Percentiles rank a stretch among this genome's conserved stretches.
Evolutionary conservation across 2,797 vertebrate species (phyloP).

Genomic region (Notoglanidium macrostoma): DNA sequence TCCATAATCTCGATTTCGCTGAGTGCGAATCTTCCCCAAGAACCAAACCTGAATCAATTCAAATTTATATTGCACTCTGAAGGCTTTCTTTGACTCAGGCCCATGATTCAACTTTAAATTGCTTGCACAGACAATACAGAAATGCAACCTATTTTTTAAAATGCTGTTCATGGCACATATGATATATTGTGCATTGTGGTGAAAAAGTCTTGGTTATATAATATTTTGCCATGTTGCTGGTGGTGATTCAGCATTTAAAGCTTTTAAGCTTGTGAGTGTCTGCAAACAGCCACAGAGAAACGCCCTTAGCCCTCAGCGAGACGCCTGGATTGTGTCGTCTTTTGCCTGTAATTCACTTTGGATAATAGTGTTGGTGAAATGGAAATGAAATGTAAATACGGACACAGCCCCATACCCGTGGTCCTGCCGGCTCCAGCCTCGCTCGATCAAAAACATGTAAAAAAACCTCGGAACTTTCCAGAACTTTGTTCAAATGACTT

Average conservation of each 20-base stretch:
- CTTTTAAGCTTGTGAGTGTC: neutral
- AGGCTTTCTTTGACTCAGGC: neutral
- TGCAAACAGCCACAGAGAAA: neutral
- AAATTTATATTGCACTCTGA: neutral
- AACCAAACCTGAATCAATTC: too few relatives aligned
- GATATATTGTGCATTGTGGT: neutral
- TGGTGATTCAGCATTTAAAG: too few relatives aligned
- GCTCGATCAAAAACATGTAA: neutral
- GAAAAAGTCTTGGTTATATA: neutral
- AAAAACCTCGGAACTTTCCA: neutral
- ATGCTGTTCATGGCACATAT: neutral
- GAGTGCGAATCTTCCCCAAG: neutral
- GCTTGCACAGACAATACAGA: neutral
- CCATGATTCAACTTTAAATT: neutral
- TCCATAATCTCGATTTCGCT: neutral
- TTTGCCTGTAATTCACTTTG: conserved; percentile 5
- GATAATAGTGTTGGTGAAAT: conserved; percentile 5
- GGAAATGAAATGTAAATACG: conserved; percentile 12
- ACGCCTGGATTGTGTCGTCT: neutral
- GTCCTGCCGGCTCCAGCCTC: neutral
- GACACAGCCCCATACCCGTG: neutral
- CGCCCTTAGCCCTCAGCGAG: neutral
- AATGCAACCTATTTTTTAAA: neutral
- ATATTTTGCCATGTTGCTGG: neutral
- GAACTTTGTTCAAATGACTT: neutral